These are phyloP conservation scores for human (Homo sapiens) DNA, from an alignment of 2,113 vertebrate genomes.

Conservation along the genomic window DNA sequence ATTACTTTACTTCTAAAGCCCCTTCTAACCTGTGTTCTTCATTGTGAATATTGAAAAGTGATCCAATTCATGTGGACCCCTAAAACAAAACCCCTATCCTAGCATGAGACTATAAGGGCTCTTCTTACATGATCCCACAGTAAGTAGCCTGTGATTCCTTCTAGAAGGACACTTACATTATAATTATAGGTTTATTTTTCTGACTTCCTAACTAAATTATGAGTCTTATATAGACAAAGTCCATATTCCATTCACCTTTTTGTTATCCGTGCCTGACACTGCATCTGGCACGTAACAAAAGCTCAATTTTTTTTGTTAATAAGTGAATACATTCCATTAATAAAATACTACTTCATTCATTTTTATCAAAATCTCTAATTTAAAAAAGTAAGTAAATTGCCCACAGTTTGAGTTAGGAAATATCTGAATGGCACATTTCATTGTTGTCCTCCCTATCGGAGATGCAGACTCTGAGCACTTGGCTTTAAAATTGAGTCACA, in stretches of 20 bases:
- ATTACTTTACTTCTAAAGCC: neutral
- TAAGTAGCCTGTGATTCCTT: neutral
- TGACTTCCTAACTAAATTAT: neutral
- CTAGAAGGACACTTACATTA: neutral
- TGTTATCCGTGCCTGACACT: neutral
- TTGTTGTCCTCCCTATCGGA: neutral
- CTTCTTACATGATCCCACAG: neutral
- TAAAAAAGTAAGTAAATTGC: neutral
- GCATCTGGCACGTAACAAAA: neutral
- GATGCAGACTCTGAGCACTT: neutral
- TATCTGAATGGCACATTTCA: neutral
- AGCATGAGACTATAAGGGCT: rapidly evolving
- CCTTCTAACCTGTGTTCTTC: neutral
- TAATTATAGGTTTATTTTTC: neutral
- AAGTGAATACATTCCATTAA: neutral
- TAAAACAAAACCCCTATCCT: neutral
- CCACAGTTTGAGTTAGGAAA: neutral
- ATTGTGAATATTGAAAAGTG: neutral
- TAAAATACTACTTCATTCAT: neutral
- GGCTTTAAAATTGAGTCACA: neutral
- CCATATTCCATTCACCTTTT: neutral
- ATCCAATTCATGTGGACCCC: neutral
- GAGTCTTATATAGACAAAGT: neutral
- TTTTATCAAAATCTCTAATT: neutral
- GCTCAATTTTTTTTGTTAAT: neutral